phyloP scores from a whole-genome alignment of 2,797 vertebrate species.

The Bufotes viridis region DNA sequence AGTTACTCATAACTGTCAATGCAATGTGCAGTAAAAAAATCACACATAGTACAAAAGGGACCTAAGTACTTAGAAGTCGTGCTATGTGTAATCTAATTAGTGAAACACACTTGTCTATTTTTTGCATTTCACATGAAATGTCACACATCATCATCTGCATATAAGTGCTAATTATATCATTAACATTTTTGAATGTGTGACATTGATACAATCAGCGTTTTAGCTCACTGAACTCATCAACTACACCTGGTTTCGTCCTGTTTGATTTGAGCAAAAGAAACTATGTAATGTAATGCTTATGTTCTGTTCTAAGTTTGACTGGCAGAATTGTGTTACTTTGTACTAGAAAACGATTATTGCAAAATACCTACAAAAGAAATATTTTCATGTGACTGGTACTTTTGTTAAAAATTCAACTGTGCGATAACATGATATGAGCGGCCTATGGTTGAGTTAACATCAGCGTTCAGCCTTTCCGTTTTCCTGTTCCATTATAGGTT shows the following conservation, averaged over 20 bases:
- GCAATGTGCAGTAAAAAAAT: background rate
- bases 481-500: too few relatives aligned
- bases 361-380: too few relatives aligned
- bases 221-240: conserved; percentile 23
- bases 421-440: too few relatives aligned
- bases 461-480: too few relatives aligned
- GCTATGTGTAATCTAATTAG: conserved; percentile 50
- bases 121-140: conserved; percentile 54
- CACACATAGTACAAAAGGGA: conserved; percentile 28
- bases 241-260: conserved; percentile 22
- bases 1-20: conserved; percentile 34
- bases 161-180: conserved; percentile 55
- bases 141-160: conserved; percentile 55
- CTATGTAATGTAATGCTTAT: conserved; percentile 5
- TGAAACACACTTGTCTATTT: conserved; percentile 34
- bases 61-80: conserved; percentile 26
- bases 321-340: background rate
- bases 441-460: too few relatives aligned
- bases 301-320: background rate
- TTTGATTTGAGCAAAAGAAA: conserved; percentile 14
- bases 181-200: conserved; percentile 57
- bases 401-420: too few relatives aligned
- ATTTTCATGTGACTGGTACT: too few relatives aligned
- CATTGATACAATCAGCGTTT: conserved; percentile 50
- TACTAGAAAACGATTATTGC: background rate